Percentiles rank a stretch among this genome's conserved stretches.
phyloP scores from a whole-genome alignment of 2,113 vertebrate genomes.

The Gobio gobio region DNA sequence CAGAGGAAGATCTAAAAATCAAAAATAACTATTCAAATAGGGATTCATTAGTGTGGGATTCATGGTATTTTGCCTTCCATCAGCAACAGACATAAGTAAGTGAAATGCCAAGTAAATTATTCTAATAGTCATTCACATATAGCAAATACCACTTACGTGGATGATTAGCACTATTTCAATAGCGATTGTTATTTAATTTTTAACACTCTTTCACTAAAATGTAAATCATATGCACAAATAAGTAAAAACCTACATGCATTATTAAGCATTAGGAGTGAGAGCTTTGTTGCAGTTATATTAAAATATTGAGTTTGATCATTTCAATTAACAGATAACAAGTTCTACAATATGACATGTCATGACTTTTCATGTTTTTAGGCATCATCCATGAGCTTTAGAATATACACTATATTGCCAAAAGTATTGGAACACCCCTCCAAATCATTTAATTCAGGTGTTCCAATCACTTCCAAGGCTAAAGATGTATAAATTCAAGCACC shows the following conservation, averaged over 20 bases:
- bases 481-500: no score
- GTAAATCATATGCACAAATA: background rate
- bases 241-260: background rate
- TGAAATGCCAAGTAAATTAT: background rate
- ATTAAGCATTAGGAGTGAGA: background rate
- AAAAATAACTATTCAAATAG: constrained; percentile 20
- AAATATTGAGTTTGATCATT: background rate
- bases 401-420: no score
- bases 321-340: background rate
- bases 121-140: background rate
- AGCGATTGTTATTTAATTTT: background rate
- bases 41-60: background rate
- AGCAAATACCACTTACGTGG: constrained; percentile 1
- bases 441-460: no score
- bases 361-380: background rate
- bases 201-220: background rate
- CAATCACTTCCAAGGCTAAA: no score
- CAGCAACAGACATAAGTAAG: background rate
- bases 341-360: background rate
- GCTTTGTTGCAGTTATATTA: background rate
- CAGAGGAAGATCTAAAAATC: background rate
- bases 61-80: background rate
- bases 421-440: no score
- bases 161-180: background rate
- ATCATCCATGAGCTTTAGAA: background rate